A percentile compares a stretch with the other conserved stretches of the same genome.
phyloP scores from a whole-genome alignment of 2,888 invertebrate genomes.

The Spodoptera exigua region DNA sequence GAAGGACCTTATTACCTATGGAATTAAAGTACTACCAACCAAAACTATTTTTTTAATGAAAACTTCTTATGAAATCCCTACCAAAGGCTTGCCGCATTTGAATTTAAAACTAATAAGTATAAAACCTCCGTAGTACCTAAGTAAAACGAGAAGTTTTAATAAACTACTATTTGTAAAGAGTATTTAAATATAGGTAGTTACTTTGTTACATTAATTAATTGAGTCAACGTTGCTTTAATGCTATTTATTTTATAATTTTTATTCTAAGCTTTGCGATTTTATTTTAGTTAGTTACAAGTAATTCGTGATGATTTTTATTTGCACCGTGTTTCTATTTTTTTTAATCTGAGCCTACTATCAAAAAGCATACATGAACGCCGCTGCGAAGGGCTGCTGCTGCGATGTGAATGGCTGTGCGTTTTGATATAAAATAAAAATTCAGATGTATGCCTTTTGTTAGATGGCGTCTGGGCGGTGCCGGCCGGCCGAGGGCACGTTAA shows the following conservation, averaged over 20 bases:
- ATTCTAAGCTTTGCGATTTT: conserved; percentile 35
- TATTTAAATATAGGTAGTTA: not conserved
- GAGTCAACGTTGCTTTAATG: not conserved
- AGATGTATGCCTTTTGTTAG: conserved; percentile 82
- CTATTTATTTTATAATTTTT: not conserved
- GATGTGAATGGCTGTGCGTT: conserved; percentile 81
- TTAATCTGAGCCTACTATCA: conserved; percentile 58
- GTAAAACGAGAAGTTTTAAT: too few species aligned
- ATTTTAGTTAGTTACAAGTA: conserved; percentile 2
- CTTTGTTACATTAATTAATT: not conserved
- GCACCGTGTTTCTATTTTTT: conserved; percentile 2
- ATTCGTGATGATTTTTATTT: conserved; percentile 1
- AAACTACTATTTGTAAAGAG: too few species aligned
- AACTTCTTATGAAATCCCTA: too few species aligned
- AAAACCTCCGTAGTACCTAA: too few species aligned
- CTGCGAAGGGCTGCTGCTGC: conserved; percentile 78
- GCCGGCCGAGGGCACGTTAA: conserved; percentile 32
- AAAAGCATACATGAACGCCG: conserved; percentile 77
- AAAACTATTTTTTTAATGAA: too few species aligned
- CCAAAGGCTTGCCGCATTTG: too few species aligned
- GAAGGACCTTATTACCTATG: too few species aligned
- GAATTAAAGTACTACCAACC: too few species aligned
- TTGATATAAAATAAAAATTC: conserved; percentile 67
- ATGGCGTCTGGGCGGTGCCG: conserved; percentile 65
- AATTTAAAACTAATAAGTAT: too few species aligned